A percentile compares a stretch with the other conserved stretches of the same genome.
phyloP scores from a whole-genome alignment of 2,797 vertebrate genomes.

The Antrozous pallidus region DNA sequence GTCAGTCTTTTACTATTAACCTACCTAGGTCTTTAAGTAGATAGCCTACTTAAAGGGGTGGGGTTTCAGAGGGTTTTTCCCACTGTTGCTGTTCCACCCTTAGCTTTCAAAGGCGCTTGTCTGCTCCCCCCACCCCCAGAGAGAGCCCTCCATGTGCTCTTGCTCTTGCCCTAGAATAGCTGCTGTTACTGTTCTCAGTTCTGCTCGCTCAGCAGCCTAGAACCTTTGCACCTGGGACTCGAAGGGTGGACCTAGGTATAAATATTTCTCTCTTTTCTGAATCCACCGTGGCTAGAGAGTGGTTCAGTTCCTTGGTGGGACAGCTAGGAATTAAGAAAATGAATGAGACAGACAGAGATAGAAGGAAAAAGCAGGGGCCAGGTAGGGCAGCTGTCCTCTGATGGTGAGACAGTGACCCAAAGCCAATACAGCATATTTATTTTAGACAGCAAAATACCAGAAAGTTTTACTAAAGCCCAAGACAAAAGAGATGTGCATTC shows the following conservation, averaged over 20 bases:
- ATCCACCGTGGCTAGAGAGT: no score
- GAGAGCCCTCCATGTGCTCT: background rate
- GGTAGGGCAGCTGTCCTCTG: no score
- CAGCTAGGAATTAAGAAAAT: no score
- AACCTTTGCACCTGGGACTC: background rate
- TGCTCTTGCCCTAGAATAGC: background rate
- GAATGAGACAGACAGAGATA: no score
- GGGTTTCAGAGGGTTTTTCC: background rate
- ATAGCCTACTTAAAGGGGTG: background rate
- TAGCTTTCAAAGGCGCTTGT: background rate
- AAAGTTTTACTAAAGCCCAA: no score
- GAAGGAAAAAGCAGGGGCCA: no score
- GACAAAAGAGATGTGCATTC: no score
- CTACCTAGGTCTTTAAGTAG: background rate
- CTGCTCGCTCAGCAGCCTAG: background rate
- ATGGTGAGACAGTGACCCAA: no score
- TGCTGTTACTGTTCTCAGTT: background rate
- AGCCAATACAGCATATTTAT: no score
- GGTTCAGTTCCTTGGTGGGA: no score
- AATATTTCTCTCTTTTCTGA: no score
- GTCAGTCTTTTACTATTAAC: background rate
- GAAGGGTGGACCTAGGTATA: background rate
- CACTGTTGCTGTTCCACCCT: fast-evolving
- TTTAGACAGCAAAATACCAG: no score
- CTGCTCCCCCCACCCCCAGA: fast-evolving